Base-by-base conservation (phyloP, 2,113 vertebrate species). In the Anguilla rostrata region DNA sequence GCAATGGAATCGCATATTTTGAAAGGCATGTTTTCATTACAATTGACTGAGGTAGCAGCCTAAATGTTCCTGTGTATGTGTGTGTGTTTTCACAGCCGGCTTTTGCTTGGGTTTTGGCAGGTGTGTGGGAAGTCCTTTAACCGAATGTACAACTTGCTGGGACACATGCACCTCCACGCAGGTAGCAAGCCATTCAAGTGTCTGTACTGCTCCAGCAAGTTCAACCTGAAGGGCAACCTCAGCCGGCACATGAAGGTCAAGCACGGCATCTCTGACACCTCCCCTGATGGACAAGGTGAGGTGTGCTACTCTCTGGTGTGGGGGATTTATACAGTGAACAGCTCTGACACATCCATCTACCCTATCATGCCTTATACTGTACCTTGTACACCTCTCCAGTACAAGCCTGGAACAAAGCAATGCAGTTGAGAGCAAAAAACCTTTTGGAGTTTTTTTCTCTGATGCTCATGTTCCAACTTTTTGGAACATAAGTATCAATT, bases 241-340 rank as follows among this genome's bases (percentile, higher is more conserved):
- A 99, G 98, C 94, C 95, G 98, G 84, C 98, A 99, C 94, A 99
- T 99, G 98, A 99, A 99, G 94, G 97, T 99, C 93, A 99, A 99
- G 90, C 98, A 99, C 0, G 98, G 98, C 0, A 98, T 97, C 90
- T 96, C 99, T 97, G 98, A 99, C 90, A 94, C 98, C 88, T 97
- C 97, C 87, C 97, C 98, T 89, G 98, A 99, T 87, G 97, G 96
- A 92, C 98, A 97, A 97, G 98, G 98, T 99, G 89, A 91, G 90
- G 8, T 66, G 60, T 26, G 5, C 60, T 66, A 20, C 60, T 26
- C 60, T 26, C 60, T 11, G 9, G 18, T 26, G 22, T 11, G 5
- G 20, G 12, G 9, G 9, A 66, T 29, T 75, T 26, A n/a, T 5
- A 75, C n/a, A 75, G 34, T 75, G 71, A 6, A 75, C 71, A 11